phyloP scores from a whole-genome alignment of 2,113 vertebrate genomes.

The Neolamprologus falcicula region DNA sequence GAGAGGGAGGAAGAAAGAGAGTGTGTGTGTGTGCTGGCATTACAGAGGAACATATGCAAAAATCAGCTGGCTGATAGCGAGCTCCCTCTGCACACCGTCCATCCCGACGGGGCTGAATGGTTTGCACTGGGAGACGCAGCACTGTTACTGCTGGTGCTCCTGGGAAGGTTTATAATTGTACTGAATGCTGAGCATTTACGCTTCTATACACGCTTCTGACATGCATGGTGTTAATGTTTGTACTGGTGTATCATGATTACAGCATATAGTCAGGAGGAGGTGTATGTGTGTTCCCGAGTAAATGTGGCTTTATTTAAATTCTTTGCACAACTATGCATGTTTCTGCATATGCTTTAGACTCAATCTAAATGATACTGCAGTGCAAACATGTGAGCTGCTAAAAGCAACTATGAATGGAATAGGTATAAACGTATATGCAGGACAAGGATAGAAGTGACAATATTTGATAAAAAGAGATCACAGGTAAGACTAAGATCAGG shows the following conservation, averaged over 20 bases:
- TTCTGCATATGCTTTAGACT: background rate
- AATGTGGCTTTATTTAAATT: background rate
- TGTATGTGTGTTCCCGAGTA: background rate
- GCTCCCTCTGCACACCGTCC: constrained; percentile 47
- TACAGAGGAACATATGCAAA: background rate
- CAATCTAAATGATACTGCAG: background rate
- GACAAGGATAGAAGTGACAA: background rate
- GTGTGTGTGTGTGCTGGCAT: background rate
- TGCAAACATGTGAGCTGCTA: background rate
- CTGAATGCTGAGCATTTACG: constrained; percentile 7
- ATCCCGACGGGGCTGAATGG: constrained; percentile 4
- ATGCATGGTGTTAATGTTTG: constrained; percentile 44
- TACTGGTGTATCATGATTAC: background rate
- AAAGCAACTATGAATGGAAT: background rate
- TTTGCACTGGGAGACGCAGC: constrained; percentile 40
- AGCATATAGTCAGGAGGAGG: background rate
- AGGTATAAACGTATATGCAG: background rate
- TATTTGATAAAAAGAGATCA: background rate
- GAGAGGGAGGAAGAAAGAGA: background rate
- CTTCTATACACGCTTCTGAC: constrained; percentile 50
- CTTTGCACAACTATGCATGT: constrained; percentile 15
- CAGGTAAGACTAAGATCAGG: background rate
- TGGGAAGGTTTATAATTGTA: background rate
- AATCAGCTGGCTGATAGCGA: constrained; percentile 20
- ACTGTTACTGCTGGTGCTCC: constrained; percentile 1